Conservation (phyloP, 2,888 invertebrate genomes). For the Andrena flavipes region DNA sequence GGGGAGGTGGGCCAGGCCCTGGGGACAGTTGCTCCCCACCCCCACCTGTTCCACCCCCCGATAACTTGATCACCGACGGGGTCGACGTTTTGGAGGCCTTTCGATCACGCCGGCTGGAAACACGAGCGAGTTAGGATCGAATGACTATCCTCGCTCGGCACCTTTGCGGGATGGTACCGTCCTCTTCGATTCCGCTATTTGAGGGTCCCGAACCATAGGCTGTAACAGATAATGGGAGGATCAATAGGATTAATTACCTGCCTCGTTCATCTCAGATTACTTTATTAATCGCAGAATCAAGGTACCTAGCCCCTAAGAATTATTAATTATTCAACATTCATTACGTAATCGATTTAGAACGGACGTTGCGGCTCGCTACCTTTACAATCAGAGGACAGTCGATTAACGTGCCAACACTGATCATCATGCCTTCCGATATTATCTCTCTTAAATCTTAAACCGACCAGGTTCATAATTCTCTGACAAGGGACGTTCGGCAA, state of each 20-base stretch:
- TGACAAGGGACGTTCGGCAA: too few species aligned
- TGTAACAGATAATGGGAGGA: conserved; percentile 69
- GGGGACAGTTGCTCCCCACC: conserved; percentile 80
- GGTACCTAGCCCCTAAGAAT: conserved; percentile 10
- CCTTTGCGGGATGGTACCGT: conserved; percentile 51
- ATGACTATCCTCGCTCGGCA: conserved; percentile 59
- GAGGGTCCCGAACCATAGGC: conserved; percentile 79
- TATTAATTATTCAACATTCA: conserved; percentile 31
- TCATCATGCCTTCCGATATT: neutral
- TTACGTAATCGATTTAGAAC: too few species aligned
- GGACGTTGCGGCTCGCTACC: neutral
- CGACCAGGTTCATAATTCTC: neutral
- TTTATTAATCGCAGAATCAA: neutral
- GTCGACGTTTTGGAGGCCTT: conserved; percentile 85
- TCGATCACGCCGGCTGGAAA: conserved; percentile 71
- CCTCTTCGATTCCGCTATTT: conserved; percentile 77
- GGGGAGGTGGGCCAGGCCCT: conserved; percentile 76
- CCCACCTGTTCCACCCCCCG: conserved; percentile 83
- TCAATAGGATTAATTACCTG: neutral
- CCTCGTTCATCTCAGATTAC: neutral
- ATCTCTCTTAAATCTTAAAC: neutral
- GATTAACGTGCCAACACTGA: conserved; percentile 13
- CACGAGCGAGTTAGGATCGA: conserved; percentile 59
- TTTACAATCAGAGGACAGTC: neutral
- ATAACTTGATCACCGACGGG: conserved; percentile 84